Evolutionary conservation across 2,113 vertebrate species (phyloP).

Genomic region (Silurus meridionalis): DNA sequence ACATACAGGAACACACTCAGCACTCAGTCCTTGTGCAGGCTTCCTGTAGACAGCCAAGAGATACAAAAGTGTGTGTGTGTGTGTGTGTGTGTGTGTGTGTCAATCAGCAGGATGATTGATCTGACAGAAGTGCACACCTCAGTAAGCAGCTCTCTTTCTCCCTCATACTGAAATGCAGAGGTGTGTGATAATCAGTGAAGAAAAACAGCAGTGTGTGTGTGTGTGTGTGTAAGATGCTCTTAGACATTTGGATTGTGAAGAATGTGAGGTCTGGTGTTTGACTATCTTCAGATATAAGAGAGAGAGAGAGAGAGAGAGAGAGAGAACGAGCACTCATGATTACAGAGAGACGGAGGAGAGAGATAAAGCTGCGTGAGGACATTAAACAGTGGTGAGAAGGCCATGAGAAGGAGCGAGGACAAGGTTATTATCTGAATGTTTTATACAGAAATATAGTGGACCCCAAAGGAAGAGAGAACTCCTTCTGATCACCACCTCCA

Average conservation of each 20-base stretch:
- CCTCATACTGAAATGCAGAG: neutral
- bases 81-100: neutral
- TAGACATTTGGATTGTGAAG: conserved; percentile 36
- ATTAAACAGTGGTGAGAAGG: neutral
- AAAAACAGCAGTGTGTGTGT: conserved; percentile 36
- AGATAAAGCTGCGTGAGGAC: neutral
- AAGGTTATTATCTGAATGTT: neutral
- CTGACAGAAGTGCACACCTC: neutral
- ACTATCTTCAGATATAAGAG: conserved; percentile 56
- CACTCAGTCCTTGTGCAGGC: neutral
- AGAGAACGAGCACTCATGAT: neutral
- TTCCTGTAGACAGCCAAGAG: neutral
- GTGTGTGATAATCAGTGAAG: neutral
- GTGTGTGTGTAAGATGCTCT: conserved; percentile 26
- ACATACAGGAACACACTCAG: conserved; percentile 1
- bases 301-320: neutral
- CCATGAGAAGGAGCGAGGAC: neutral
- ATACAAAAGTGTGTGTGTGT: neutral
- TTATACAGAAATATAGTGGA: neutral
- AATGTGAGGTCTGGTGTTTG: conserved; percentile 59
- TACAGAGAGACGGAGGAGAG: neutral
- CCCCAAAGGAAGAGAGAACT: neutral
- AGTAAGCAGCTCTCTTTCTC: neutral
- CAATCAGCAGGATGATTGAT: neutral
- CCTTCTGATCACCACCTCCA: neutral